Evolutionary conservation across 1,140 invertebrate species (phyloP), one percentile per base, ranked within the genome.

Genomic region (Macrotrachela quadricornifera): DNA sequence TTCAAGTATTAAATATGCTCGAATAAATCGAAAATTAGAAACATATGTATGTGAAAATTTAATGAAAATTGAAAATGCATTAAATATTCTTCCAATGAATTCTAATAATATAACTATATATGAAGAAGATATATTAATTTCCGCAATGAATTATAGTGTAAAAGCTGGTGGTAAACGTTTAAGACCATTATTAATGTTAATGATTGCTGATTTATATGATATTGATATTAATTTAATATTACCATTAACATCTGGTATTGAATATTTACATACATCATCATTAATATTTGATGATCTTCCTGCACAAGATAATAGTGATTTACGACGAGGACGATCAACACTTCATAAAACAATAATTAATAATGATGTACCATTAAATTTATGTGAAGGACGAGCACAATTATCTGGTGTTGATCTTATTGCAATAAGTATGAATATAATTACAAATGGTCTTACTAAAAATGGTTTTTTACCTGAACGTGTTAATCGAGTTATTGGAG

Each of bases 241-340:
- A 17, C 49, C 15, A 15, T 54, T 39, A 21, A 51, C 50, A 12
- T 17, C 15, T 37, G 50, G 49, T 15, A n/a, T 55, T 12, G 54
- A 55, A 45, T 30, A 39, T 18, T 14, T 55, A n/a, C 54, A 55
- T 30, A 45, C 49, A 53, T 55, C 56, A 15, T 44, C 49, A n/a
- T 21, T 55, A 21, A 47, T 55, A 21, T 47, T 56, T 45, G 54
- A 55, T 47, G 54, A 55, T 47, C 51, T 55, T 13, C 54, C 54
- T n/a, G 36, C 36, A 37, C 17, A 56, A n/a, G 54, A 55, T 43
- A 45, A 55, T 18, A 47, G 16, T 18, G 50, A 42, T 18, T 16
- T 44, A 18, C 15, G 50, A 36, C 1, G n/a, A 14, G n/a, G 49
- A 15, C 12, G 36, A 21, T 30, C n/a, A 15, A 15, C 50, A 43